Evolutionary conservation across 2,797 vertebrate species (phyloP).

Genomic region (Alfaro cultratus): DNA sequence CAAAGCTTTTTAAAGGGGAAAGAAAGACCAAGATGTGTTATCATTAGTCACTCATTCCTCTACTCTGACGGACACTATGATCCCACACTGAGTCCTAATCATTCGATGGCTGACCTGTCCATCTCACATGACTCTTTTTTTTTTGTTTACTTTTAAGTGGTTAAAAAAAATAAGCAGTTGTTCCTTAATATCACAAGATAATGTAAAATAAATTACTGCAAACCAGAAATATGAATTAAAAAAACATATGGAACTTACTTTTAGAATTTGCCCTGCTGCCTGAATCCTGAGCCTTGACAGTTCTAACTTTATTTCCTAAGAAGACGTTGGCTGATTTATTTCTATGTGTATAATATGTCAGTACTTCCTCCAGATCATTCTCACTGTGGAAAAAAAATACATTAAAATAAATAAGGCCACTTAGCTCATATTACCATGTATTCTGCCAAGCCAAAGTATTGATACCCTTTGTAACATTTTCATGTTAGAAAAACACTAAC

Average conservation of each 20-base stretch:
- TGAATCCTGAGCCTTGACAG: slow-evolving; percentile 67
- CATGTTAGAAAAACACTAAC: background rate
- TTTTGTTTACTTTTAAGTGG: background rate
- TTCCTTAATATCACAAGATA: background rate
- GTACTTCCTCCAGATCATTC: slow-evolving; percentile 91
- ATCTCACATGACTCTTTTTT: slow-evolving; percentile 60
- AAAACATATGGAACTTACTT: slow-evolving; percentile 76
- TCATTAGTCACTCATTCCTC: slow-evolving; percentile 70
- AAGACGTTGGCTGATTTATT: slow-evolving; percentile 93
- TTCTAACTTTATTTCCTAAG: slow-evolving; percentile 83
- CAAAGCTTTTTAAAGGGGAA: slow-evolving; percentile 71
- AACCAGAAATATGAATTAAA: slow-evolving; percentile 29
- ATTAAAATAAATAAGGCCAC: slow-evolving; percentile 46
- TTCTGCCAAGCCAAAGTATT: slow-evolving; percentile 1
- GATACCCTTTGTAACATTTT: background rate
- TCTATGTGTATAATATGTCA: slow-evolving; percentile 95
- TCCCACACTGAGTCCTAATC: slow-evolving; percentile 63
- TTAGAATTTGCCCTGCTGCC: slow-evolving; percentile 66
- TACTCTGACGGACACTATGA: slow-evolving; percentile 70
- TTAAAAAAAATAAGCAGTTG: background rate
- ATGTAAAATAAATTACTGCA: slow-evolving; percentile 43
- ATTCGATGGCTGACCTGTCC: slow-evolving; percentile 63
- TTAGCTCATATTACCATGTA: slow-evolving; percentile 35
- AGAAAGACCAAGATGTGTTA: slow-evolving; percentile 71
- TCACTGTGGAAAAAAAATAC: slow-evolving; percentile 81